phyloP scores from a whole-genome alignment of 2,113 vertebrate genomes.

The Perca schrenkii region DNA sequence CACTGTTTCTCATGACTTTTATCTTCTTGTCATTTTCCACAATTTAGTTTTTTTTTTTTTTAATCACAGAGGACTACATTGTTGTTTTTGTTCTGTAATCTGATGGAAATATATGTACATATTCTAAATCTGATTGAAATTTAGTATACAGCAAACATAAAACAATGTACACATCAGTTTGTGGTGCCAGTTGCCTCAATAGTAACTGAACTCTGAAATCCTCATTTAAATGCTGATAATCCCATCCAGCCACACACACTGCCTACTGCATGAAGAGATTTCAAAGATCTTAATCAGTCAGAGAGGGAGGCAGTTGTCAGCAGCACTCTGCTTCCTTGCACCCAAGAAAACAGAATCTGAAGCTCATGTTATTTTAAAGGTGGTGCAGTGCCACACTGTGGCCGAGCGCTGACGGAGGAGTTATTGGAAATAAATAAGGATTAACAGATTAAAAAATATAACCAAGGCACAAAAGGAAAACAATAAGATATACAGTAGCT shows the following conservation, averaged over 20 bases:
- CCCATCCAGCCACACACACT: not conserved
- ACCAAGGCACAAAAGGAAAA: not conserved
- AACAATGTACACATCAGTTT: not conserved
- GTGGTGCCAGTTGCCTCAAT: not conserved
- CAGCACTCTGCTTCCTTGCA: slow-evolving; percentile 15
- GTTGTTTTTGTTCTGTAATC: not conserved
- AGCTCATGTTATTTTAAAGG: slow-evolving; percentile 7
- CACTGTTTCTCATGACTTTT: not conserved
- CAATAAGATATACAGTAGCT: too few species aligned
- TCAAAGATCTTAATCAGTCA: slow-evolving; percentile 50
- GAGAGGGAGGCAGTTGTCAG: slow-evolving; percentile 20
- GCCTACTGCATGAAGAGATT: slow-evolving; percentile 1
- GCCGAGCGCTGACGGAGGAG: slow-evolving; percentile 28
- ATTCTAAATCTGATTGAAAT: not conserved
- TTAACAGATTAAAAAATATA: not conserved
- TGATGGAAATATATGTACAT: not conserved
- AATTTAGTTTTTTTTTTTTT: not conserved
- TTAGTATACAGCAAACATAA: not conserved
- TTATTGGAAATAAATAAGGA: not conserved
- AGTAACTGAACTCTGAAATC: slow-evolving; percentile 29
- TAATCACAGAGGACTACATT: not conserved
- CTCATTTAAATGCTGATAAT: slow-evolving; percentile 36
- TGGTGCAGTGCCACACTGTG: slow-evolving; percentile 69
- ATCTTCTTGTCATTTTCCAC: slow-evolving; percentile 1
- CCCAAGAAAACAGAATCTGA: slow-evolving; percentile 3